These are phyloP conservation scores for Autographa pulchrina DNA, from an alignment of 2,888 invertebrate species.

Conservation along the genomic window DNA sequence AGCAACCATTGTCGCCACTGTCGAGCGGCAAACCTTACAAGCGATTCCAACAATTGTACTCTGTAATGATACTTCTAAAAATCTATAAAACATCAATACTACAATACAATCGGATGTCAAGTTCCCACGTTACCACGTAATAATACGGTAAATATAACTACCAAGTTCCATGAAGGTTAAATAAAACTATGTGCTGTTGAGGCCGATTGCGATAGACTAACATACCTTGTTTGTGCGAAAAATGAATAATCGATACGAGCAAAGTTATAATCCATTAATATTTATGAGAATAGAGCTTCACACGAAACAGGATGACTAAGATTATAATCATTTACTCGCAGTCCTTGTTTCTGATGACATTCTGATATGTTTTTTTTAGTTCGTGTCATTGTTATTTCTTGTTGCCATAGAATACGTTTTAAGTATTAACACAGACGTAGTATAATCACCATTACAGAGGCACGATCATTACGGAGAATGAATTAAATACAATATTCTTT, in stretches of 20 bases:
- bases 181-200: not conserved
- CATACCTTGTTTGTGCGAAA: not conserved
- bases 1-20: not conserved
- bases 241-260: constrained; percentile 5
- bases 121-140: constrained; percentile 51
- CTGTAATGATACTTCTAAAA: constrained; percentile 28
- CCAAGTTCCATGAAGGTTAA: constrained; percentile 42
- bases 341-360: not conserved
- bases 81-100: constrained; percentile 40
- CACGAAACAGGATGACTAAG: not conserved
- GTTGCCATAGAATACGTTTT: not conserved
- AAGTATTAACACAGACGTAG: not conserved
- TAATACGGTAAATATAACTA: constrained; percentile 21
- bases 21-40: not conserved
- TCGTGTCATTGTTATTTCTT: not conserved
- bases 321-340: not conserved
- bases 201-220: not conserved
- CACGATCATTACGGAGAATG: not conserved
- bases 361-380: not conserved
- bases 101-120: constrained; percentile 43
- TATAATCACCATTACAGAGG: too few relatives aligned
- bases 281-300: not conserved
- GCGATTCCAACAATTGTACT: constrained; percentile 2
- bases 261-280: not conserved
- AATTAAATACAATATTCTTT: not conserved